Percentiles rank a stretch among this genome's conserved stretches.
phyloP scores from a whole-genome alignment of 2,113 vertebrate species.

The Nettapus auritus region DNA sequence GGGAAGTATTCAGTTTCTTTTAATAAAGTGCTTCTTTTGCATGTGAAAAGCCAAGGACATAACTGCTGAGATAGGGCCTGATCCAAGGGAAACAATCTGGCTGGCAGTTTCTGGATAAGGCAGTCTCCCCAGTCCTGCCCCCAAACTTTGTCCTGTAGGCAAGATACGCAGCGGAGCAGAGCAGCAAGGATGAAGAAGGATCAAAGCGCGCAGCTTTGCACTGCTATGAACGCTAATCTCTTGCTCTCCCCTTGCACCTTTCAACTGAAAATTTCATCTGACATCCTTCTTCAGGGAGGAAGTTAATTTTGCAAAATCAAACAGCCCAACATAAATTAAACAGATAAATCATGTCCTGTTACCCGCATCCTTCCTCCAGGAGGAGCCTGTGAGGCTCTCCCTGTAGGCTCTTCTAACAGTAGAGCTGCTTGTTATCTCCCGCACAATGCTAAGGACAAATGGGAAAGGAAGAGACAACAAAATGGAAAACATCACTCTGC shows the following conservation, averaged over 20 bases:
- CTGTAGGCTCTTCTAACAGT: constrained; percentile 6
- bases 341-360: constrained; percentile 57
- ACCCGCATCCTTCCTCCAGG: constrained; percentile 31
- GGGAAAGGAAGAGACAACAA: constrained; percentile 32
- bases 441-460: constrained; percentile 16
- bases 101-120: constrained; percentile 44
- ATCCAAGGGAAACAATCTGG: constrained; percentile 50
- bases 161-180: not conserved
- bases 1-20: constrained; percentile 59
- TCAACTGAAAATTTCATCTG: constrained; percentile 38
- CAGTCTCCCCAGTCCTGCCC: not conserved
- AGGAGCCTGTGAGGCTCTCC: constrained; percentile 12
- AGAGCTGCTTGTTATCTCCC: constrained; percentile 16
- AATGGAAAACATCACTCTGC: constrained; percentile 51
- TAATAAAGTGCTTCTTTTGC: constrained; percentile 58
- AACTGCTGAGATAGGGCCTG: constrained; percentile 26
- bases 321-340: constrained; percentile 57
- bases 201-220: not conserved
- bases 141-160: not conserved
- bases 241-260: constrained; percentile 24
- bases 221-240: constrained; percentile 12
- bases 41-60: constrained; percentile 52
- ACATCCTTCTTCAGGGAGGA: constrained; percentile 47
- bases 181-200: not conserved
- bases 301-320: constrained; percentile 67